Conservation (phyloP, 1,140 invertebrate species). For the Spodoptera frugiperda region DNA sequence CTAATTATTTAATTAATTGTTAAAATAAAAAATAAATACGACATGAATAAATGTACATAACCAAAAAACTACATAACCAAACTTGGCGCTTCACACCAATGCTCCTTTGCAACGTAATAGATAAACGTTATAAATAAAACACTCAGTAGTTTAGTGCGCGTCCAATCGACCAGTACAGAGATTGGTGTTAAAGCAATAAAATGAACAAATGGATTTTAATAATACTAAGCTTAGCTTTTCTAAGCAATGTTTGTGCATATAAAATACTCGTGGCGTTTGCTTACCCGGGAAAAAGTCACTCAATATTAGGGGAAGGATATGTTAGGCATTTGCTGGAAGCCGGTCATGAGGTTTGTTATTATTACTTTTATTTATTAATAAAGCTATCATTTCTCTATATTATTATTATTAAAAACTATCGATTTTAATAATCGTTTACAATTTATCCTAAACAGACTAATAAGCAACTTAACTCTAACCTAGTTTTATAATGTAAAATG, state of each 20-base stretch:
- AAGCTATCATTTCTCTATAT: too few species aligned
- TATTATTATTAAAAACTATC: too few species aligned
- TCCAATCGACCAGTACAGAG: not conserved
- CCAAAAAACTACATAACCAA: not conserved
- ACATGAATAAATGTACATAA: too few species aligned
- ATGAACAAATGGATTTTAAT: slow-evolving; percentile 28
- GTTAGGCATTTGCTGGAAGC: slow-evolving; percentile 58
- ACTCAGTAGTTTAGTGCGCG: not conserved
- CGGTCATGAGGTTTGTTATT: slow-evolving; percentile 60
- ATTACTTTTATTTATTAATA: not conserved
- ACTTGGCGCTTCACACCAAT: not conserved
- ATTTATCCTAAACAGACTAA: too few species aligned
- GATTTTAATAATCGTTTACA: too few species aligned
- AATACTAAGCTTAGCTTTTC: slow-evolving; percentile 9
- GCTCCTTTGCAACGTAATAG: not conserved
- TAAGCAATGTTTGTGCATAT: slow-evolving; percentile 50
- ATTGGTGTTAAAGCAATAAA: not conserved
- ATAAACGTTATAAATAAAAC: not conserved
- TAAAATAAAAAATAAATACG: too few species aligned
- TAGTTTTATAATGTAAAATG: too few species aligned
- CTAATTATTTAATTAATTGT: not conserved
- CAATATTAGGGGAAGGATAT: slow-evolving; percentile 57
- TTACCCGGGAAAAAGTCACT: slow-evolving; percentile 58
- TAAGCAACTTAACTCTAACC: too few species aligned
- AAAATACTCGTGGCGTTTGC: slow-evolving; percentile 61